A percentile compares a stretch with the other conserved stretches of the same genome.
phyloP scores from a whole-genome alignment of 1,140 invertebrate genomes.

The Drosophila pseudoobscura region DNA sequence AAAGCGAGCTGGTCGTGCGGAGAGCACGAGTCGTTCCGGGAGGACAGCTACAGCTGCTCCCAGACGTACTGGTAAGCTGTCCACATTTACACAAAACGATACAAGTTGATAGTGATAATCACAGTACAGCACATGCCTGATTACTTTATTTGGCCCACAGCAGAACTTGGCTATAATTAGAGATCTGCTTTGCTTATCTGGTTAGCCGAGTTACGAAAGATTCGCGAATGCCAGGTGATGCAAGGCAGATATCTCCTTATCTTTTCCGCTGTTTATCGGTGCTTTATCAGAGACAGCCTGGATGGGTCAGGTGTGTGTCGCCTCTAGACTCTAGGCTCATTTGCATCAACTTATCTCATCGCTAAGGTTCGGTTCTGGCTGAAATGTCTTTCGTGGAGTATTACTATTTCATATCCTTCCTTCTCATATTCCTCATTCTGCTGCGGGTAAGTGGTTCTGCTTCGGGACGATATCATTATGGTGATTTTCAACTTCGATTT shows the following conservation, averaged over 20 bases:
- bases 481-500: not conserved
- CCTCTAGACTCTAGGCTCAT: constrained; percentile 7
- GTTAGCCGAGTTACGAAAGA: constrained; percentile 21
- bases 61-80: constrained; percentile 24
- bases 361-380: constrained; percentile 2
- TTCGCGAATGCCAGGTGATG: constrained; percentile 22
- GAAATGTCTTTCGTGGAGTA: constrained; percentile 49
- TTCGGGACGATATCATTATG: too few relatives aligned
- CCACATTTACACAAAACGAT: too few relatives aligned
- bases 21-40: not conserved
- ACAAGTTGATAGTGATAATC: too few relatives aligned
- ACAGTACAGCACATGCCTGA: not conserved
- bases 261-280: constrained; percentile 28
- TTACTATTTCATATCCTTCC: constrained; percentile 54
- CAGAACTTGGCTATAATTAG: constrained; percentile 29
- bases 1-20: constrained; percentile 2
- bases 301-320: not conserved
- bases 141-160: constrained; percentile 2
- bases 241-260: constrained; percentile 38
- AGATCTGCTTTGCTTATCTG: constrained; percentile 46
- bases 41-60: not conserved
- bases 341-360: constrained; percentile 20
- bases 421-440: constrained; percentile 47
- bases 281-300: constrained; percentile 7
- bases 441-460: constrained; percentile 30